phyloP scores from a whole-genome alignment of 2,113 vertebrate genomes.

The Rhineura floridana region DNA sequence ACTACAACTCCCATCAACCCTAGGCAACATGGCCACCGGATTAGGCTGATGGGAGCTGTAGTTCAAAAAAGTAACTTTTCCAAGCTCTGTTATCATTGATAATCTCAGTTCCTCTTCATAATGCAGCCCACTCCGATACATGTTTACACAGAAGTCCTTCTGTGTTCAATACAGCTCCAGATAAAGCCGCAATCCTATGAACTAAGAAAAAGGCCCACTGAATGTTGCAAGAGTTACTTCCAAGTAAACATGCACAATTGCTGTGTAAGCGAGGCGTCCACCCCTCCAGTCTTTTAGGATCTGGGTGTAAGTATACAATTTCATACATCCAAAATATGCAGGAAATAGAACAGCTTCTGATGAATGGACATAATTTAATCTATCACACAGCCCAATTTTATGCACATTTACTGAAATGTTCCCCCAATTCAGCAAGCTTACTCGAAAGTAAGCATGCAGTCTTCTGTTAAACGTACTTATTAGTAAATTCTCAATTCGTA shows the following conservation, averaged over 20 bases:
- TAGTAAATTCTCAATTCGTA: not conserved
- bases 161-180: not conserved
- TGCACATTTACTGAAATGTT: not conserved
- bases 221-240: not conserved
- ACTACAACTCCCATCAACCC: too few species aligned
- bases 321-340: not conserved
- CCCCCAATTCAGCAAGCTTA: not conserved
- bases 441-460: not conserved
- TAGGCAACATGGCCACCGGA: too few species aligned
- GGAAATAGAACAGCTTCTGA: not conserved
- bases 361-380: not conserved
- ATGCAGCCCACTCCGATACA: not conserved
- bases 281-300: too few species aligned
- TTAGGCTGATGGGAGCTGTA: too few species aligned
- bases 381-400: not conserved
- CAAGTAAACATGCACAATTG: not conserved
- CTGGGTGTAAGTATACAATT: not conserved
- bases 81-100: too few species aligned
- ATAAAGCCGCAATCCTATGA: not conserved
- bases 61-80: too few species aligned
- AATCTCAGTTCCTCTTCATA: not conserved
- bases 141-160: not conserved
- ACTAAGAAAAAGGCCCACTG: not conserved
- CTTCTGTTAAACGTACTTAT: not conserved
- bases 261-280: not conserved